These are phyloP conservation scores for Linyphia triangularis DNA, from an alignment of 2,888 invertebrate genomes.

Conservation along the genomic window DNA sequence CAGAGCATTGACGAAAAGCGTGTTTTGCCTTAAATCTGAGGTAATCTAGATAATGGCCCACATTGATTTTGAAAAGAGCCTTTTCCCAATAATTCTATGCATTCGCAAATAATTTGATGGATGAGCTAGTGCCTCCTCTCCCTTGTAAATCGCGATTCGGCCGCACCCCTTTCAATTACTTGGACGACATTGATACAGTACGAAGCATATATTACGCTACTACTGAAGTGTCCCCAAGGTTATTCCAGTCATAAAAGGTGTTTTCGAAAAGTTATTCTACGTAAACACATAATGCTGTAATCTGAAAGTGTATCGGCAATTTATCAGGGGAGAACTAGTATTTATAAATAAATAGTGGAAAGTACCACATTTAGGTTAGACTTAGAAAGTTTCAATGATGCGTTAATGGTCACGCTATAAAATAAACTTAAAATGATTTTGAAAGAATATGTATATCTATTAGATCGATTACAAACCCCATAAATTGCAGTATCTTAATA, in stretches of 20 bases:
- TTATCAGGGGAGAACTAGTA: background rate
- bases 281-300: background rate
- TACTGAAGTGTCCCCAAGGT: background rate
- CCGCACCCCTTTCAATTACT: background rate
- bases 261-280: background rate
- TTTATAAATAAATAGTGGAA: too few relatives aligned
- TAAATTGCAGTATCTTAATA: background rate
- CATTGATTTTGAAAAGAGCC: background rate
- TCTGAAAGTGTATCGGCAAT: background rate
- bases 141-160: background rate
- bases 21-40: too few relatives aligned
- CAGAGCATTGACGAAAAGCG: too few relatives aligned
- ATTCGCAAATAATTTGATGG: background rate
- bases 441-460: too few relatives aligned
- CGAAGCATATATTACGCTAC: background rate
- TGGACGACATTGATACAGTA: background rate
- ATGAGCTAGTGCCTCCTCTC: background rate
- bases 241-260: background rate
- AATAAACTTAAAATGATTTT: too few relatives aligned
- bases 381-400: too few relatives aligned
- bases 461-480: background rate
- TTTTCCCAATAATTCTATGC: background rate
- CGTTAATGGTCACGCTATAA: too few relatives aligned
- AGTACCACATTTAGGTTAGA: too few relatives aligned
- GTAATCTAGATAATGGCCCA: background rate